Percentiles rank a stretch among this genome's conserved stretches.
Evolutionary conservation across 2,113 vertebrate genomes (phyloP).

Genomic region (Petroica traversi): DNA sequence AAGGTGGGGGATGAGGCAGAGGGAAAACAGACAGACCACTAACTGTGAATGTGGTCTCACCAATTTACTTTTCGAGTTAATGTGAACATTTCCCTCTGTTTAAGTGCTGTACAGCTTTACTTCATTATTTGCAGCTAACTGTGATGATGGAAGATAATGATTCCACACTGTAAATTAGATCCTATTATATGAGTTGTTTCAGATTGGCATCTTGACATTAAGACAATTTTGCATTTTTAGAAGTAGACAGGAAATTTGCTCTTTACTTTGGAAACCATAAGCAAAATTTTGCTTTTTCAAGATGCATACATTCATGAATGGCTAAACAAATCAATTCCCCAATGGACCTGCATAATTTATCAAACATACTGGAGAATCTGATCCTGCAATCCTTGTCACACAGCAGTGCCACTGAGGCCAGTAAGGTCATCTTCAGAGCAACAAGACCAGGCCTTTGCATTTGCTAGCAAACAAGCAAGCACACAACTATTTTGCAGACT

Average conservation of each 20-base stretch:
- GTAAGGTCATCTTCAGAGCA: background rate
- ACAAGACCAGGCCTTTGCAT: background rate
- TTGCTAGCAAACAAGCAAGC: background rate
- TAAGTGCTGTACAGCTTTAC: background rate
- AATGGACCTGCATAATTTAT: background rate
- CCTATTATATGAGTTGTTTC: background rate
- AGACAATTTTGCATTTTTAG: constrained; percentile 28
- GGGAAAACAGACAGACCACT: background rate
- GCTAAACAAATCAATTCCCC: background rate
- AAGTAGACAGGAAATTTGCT: constrained; percentile 30
- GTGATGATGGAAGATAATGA: constrained; percentile 1
- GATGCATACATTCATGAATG: background rate
- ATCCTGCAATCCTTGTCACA: background rate
- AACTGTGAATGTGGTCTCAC: background rate
- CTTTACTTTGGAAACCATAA: background rate
- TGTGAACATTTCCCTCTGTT: background rate
- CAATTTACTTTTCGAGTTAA: background rate
- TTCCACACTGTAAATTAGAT: constrained; percentile 1
- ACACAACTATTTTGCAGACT: background rate
- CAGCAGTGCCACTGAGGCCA: background rate
- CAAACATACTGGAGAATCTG: background rate
- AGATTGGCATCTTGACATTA: constrained; percentile 34
- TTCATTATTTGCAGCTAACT: constrained; percentile 4
- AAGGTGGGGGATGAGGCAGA: background rate
- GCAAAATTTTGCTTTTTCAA: background rate